These are phyloP conservation scores for Apodemus speciosus DNA, from an alignment of 2,113 vertebrate genomes.

Conservation along the genomic window DNA sequence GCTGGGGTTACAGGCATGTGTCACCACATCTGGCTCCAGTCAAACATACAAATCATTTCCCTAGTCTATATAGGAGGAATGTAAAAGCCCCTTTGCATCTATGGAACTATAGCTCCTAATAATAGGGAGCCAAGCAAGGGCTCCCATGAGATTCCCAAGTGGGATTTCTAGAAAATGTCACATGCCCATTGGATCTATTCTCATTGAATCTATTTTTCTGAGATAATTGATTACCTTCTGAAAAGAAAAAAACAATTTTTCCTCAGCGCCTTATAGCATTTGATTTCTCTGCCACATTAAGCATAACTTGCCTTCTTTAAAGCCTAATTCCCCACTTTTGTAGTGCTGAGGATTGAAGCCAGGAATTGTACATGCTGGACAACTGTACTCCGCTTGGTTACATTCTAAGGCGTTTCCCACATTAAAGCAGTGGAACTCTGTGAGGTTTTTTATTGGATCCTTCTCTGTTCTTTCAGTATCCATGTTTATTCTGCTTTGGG, in stretches of 20 bases:
- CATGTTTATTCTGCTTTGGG: background rate
- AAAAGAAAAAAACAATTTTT: background rate
- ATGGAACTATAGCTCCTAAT: slow-evolving; percentile 18
- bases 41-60: slow-evolving; percentile 46
- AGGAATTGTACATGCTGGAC: background rate
- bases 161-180: slow-evolving; percentile 14
- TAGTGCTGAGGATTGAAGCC: background rate
- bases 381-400: background rate
- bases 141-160: background rate
- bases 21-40: background rate
- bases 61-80: slow-evolving; percentile 41
- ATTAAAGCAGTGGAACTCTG: background rate
- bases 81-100: slow-evolving; percentile 28
- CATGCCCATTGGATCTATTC: background rate
- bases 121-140: background rate
- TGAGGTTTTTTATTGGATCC: background rate
- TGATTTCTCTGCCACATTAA: slow-evolving; percentile 45
- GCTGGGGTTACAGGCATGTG: background rate
- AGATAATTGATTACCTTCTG: slow-evolving; percentile 20
- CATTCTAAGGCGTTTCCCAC: background rate
- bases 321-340: background rate
- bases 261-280: background rate
- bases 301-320: slow-evolving; percentile 42
- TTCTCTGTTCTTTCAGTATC: slow-evolving; percentile 28
- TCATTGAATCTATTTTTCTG: slow-evolving; percentile 2